Evolutionary conservation across 2,113 vertebrate species (phyloP).

Genomic region (Myiozetetes cayanensis): DNA sequence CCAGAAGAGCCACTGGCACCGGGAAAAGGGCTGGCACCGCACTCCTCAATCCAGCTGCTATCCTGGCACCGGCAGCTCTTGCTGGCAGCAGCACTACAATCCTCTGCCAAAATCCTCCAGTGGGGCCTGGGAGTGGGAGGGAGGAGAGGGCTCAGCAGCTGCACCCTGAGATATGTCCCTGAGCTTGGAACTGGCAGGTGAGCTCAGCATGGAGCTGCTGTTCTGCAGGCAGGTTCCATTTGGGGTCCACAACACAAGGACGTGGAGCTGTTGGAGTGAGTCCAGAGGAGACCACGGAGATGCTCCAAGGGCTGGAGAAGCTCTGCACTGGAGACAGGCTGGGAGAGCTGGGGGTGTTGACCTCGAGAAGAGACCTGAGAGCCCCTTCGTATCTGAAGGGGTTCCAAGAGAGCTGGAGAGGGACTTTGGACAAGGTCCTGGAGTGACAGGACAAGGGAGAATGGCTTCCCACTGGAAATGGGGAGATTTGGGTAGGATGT

Average conservation of each 20-base stretch:
- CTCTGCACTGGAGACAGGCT: background rate
- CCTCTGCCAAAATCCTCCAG: background rate
- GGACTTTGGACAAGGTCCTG: background rate
- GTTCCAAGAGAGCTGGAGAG: background rate
- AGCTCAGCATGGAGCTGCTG: background rate
- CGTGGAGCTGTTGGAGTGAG: background rate
- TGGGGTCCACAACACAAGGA: fast-evolving
- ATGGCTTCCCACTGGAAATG: background rate
- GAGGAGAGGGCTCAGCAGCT: background rate
- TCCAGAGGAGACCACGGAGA: background rate
- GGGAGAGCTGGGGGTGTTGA: background rate
- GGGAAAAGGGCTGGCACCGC: fast-evolving
- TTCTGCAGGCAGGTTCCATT: background rate
- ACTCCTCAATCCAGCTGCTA: background rate
- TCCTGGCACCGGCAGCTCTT: background rate
- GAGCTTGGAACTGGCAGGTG: background rate
- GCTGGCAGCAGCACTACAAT: background rate
- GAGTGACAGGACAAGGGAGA: background rate
- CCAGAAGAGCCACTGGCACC: background rate
- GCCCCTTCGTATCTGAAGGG: fast-evolving
- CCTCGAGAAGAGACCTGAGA: background rate
- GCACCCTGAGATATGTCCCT: background rate
- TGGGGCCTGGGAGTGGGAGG: background rate
- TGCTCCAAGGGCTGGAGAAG: background rate
- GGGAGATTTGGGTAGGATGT: background rate